A percentile compares a stretch with the other conserved stretches of the same genome.
Conservation (phyloP, 2,797 vertebrate species). For the Tachyglossus aculeatus region DNA sequence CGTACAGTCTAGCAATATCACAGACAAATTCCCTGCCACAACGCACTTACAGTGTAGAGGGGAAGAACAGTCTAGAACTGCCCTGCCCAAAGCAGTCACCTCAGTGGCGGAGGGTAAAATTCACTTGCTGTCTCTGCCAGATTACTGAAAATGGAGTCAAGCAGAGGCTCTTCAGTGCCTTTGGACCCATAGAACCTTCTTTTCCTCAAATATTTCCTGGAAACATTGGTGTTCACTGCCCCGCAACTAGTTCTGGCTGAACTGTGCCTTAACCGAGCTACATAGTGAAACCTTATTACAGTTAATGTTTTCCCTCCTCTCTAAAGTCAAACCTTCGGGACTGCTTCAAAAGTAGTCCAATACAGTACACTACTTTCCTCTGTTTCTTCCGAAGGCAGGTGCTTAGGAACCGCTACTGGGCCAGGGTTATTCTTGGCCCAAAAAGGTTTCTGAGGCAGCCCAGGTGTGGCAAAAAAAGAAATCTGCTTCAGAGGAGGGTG, state of each 20-base stretch:
- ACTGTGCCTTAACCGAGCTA: neutral
- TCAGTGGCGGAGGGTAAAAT: no score
- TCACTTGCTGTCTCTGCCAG: no score
- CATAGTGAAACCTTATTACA: constrained; percentile 7
- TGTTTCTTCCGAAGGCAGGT: constrained; percentile 13
- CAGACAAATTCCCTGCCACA: no score
- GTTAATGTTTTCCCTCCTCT: neutral
- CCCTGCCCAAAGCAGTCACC: no score
- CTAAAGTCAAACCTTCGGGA: neutral
- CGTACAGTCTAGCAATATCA: no score
- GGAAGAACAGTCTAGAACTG: no score
- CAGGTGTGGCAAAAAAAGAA: neutral
- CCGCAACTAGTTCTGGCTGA: neutral
- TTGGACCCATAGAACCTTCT: neutral
- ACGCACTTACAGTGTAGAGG: no score
- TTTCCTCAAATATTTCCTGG: neutral
- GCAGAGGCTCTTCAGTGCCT: neutral
- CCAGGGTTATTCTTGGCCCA: constrained; percentile 45
- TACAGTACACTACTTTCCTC: accelerated
- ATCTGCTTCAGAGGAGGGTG: neutral
- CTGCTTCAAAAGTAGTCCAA: accelerated
- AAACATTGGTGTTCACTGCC: neutral
- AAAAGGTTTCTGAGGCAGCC: constrained; percentile 11
- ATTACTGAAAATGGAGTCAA: no score
- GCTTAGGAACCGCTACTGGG: neutral